Evolutionary conservation across 2,113 vertebrate genomes (phyloP).

Genomic region (Propithecus coquereli): DNA sequence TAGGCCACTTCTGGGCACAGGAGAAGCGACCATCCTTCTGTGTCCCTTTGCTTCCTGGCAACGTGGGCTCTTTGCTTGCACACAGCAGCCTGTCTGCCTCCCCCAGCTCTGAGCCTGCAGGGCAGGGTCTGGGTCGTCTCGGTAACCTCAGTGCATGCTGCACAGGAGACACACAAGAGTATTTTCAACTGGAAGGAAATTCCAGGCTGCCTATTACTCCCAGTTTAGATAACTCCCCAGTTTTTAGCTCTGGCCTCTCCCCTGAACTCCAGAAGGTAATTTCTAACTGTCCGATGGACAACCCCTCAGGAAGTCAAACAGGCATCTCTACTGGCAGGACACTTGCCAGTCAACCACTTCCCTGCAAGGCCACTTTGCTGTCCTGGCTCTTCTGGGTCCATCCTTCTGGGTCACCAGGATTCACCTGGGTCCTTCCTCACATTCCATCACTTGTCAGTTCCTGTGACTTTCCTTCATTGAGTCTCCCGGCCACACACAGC

Average conservation of each 20-base stretch:
- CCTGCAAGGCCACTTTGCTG: not conserved
- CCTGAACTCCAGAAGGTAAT: not conserved
- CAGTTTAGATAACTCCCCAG: too few relatives aligned
- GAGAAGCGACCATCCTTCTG: accelerated
- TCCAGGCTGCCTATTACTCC: not conserved
- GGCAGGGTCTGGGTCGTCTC: not conserved
- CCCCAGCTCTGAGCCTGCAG: too few relatives aligned
- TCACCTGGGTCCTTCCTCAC: not conserved
- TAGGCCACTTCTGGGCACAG: too few relatives aligned
- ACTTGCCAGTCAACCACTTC: accelerated
- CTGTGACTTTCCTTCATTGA: too few relatives aligned
- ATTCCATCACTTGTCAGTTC: not conserved
- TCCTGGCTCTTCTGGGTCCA: not conserved
- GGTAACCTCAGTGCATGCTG: not conserved
- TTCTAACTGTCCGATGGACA: not conserved
- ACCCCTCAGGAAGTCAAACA: not conserved
- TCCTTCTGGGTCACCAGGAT: too few relatives aligned
- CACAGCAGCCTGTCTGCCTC: not conserved
- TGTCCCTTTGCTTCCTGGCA: not conserved
- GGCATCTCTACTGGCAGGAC: accelerated
- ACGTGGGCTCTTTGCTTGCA: not conserved
- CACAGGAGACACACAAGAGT: not conserved
- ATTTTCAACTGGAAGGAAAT: not conserved
- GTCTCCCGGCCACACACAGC: not conserved
- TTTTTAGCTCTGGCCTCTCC: not conserved